Base-by-base conservation (phyloP, 2,888 invertebrate species). In the Catotricha subobsoleta region DNA sequence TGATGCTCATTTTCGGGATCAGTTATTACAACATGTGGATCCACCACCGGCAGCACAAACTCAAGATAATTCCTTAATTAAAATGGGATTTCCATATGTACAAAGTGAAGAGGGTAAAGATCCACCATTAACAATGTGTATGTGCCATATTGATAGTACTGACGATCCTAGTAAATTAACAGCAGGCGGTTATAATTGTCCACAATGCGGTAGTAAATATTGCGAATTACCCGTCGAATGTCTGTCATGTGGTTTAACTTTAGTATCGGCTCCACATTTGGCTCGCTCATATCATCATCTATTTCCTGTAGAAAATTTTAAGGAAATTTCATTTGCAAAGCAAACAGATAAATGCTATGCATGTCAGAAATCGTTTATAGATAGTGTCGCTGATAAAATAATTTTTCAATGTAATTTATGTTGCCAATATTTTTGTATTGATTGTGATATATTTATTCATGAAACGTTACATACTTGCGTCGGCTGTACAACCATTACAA, bases 221-320 rank as follows among this genome's bases (percentile, higher is more conserved):
- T 98, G 98, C 63, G 91, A 95, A 59, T 68, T 99, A 52, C 98
- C 98, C 0, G 88, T 91, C 3, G 95, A 98, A 65, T 98, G 98
- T 58, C 75, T 84, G 54, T 81, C 88, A 9, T 98, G 98, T 62
- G 90, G 90, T 1, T 69, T 99, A 44, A 95, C 94, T 5, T 67
- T 98, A 37, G 95, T 95, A 12, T 94, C 97, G 1, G 97, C 98
- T 2, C 95, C 97, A 18, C 98, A 99, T 67, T 69, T 98, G 39
- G 95, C 97, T 3, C 74, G 97, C 48, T 94, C 95, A 0, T 95
- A 95, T 61, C 95, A 97, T 59, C 97, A 98, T 64, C 68, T 98
- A 46, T 94, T 97, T 59, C 95, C 95, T 0, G 80, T 94, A 37
- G 78, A 82, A 34, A 72, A 80, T 39, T 98, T 83, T 54, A 71